Percentiles rank a stretch among this genome's conserved stretches.
These are phyloP conservation scores for Chaetogeoica ovagalla DNA, from an alignment of 2,888 invertebrate genomes.

Conservation along the genomic window DNA sequence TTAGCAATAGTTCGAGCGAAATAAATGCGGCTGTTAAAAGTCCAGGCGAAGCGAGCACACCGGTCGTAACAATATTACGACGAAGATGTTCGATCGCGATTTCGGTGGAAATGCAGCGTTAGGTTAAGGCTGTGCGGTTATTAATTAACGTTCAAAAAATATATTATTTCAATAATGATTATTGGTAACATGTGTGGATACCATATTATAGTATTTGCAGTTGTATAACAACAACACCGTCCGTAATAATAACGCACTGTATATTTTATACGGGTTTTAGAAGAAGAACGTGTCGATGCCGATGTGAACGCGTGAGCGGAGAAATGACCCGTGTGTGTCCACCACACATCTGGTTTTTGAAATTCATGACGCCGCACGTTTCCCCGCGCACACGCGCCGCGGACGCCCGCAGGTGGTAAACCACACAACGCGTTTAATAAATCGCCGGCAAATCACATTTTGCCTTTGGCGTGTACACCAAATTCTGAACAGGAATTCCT, in stretches of 20 bases:
- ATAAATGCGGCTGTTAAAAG: conserved; percentile 1
- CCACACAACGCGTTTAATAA: conserved; percentile 30
- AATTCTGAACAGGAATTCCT: conserved; percentile 26
- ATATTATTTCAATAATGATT: too few species aligned
- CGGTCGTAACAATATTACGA: too few species aligned
- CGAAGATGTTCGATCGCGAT: too few species aligned
- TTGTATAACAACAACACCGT: not conserved
- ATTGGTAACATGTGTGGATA: not conserved
- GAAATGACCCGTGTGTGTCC: conserved; percentile 20
- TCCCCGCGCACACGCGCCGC: not conserved
- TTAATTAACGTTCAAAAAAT: not conserved
- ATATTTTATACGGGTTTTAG: not conserved
- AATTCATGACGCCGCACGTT: conserved; percentile 31
- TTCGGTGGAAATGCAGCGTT: too few species aligned
- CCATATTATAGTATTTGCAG: not conserved
- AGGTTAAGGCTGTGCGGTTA: not conserved
- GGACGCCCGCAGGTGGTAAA: not conserved
- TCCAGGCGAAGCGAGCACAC: not conserved
- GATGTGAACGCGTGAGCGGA: not conserved
- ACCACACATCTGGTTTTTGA: conserved; percentile 8
- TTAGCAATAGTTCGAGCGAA: not conserved
- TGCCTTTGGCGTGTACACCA: conserved; percentile 24
- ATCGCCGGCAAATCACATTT: conserved; percentile 41
- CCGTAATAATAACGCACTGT: not conserved
- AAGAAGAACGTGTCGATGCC: conserved; percentile 19